Base-by-base conservation (phyloP, 2,797 vertebrate genomes). In the Schizopygopsis malacanthus region DNA sequence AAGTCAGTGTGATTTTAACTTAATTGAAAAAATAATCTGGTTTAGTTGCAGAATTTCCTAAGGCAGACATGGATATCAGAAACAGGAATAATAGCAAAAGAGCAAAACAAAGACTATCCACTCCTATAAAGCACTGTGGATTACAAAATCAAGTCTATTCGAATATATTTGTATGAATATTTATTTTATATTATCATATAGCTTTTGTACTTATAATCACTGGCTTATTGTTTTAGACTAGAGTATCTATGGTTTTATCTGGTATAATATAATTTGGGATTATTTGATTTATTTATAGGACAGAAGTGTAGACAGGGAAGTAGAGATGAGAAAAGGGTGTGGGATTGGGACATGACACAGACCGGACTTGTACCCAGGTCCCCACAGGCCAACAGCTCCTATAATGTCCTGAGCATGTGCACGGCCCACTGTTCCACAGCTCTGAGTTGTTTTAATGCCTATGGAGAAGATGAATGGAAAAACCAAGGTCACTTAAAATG, bases 331-430 rank as follows among this genome's bases (percentile, higher is more conserved):
- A 65, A 18, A 71, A 50, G 16, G 25, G 15, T 50, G 72, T 75
- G 72, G 2, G 10, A 71, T 43, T 71, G 20, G 25, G 25, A 20
- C n/a, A 72, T 50, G 25, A 9, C 45, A 2, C 71, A 50, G 15
- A 8, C 4, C 4, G 4, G 4, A 50, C 45, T 37, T 54, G 12
- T 54, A 54, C 33, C 33, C 20, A 56, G 33, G 6, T 39, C 33
- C 50, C 28, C 50, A 56, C 6, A 2, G 18, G 33, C 50, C 50
- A 77, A 37, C 52, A 56, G 20, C 50, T 77, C 33, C 75, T 77
- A 13, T 77, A 77, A 77, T 56, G 18, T 76, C 47, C 50, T 76
- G 20, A 76, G 50, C 50, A 54, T 39, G 33, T 77, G 73, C 33
- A 22, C 10, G 6, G 70, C 12, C 72, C 47, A 75, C 47, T 73